These are phyloP conservation scores for Anarhynchus alexandrinus DNA, from an alignment of 2,113 vertebrate species.

Conservation along the genomic window DNA sequence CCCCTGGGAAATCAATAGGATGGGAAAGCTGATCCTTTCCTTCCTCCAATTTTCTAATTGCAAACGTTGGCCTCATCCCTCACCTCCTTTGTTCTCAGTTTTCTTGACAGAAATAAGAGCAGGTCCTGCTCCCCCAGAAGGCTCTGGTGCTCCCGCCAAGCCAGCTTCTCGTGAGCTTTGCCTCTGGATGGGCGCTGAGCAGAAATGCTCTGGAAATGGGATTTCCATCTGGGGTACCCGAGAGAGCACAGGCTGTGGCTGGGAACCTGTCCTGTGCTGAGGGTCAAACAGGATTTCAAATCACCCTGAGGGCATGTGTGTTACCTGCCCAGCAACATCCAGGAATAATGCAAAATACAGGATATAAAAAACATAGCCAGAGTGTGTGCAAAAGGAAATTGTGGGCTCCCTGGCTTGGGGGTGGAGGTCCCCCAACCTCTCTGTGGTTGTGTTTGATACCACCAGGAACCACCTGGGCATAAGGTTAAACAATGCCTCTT, in stretches of 20 bases:
- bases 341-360: background rate
- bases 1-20: background rate
- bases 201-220: background rate
- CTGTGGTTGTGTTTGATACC: background rate
- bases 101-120: background rate
- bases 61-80: background rate
- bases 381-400: rapidly evolving
- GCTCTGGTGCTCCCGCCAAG: background rate
- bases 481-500: background rate
- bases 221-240: background rate
- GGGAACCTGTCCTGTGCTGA: background rate
- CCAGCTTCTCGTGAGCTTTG: background rate
- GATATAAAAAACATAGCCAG: background rate
- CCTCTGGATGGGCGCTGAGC: rapidly evolving
- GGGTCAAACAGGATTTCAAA: background rate
- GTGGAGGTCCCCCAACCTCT: background rate
- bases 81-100: background rate
- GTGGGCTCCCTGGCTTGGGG: background rate
- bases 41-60: background rate
- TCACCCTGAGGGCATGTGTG: rapidly evolving
- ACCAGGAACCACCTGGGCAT: background rate
- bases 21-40: background rate
- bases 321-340: background rate
- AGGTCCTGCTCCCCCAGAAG: background rate
- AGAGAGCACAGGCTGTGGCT: background rate